Evolutionary conservation across 2,113 vertebrate genomes (phyloP).

Genomic region (Pipra filicauda): DNA sequence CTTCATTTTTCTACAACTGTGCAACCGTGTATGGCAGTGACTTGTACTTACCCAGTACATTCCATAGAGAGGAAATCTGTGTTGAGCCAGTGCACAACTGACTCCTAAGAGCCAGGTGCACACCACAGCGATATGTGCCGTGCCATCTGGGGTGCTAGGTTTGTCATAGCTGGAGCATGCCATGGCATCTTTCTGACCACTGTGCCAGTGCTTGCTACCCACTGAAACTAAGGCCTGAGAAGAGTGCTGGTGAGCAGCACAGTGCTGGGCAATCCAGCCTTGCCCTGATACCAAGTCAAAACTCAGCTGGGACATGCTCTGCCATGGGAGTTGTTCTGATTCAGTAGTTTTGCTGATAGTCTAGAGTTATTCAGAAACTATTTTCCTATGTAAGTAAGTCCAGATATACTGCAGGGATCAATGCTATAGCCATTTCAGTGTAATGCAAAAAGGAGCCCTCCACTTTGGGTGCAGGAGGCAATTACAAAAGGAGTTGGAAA

Average conservation of each 20-base stretch:
- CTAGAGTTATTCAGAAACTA: neutral
- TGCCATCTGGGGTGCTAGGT: neutral
- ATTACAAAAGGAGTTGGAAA: neutral
- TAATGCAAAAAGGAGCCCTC: neutral
- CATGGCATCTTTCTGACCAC: neutral
- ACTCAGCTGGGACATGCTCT: neutral
- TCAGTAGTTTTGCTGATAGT: neutral
- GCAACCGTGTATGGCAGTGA: too few species aligned
- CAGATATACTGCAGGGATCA: neutral
- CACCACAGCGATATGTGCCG: rapidly evolving
- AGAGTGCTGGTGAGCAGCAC: neutral
- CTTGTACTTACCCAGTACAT: neutral
- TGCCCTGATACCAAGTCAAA: neutral
- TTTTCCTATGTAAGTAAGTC: neutral
- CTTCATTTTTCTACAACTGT: neutral
- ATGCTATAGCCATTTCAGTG: neutral
- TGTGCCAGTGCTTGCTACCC: neutral
- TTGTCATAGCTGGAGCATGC: neutral
- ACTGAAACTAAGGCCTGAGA: neutral
- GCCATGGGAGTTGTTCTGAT: neutral
- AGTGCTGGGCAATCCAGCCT: neutral
- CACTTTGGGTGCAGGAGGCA: neutral
- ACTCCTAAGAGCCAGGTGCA: neutral
- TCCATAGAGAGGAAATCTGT: neutral
- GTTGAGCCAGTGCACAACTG: neutral